Conservation (phyloP, 2,113 vertebrate species). For the Phodopus roborovskii region DNA sequence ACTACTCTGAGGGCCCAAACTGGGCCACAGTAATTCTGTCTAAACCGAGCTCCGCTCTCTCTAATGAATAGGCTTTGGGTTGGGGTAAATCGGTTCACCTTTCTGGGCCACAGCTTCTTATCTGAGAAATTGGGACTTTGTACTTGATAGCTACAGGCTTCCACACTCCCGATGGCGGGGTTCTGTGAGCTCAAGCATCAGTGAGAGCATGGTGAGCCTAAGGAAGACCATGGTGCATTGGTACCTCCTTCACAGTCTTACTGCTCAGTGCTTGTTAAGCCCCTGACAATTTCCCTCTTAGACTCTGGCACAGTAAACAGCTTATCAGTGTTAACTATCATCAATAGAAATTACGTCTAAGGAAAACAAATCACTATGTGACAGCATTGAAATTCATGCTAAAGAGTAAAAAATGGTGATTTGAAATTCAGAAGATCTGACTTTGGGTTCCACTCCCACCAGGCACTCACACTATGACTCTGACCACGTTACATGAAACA, state of each 20-base stretch:
- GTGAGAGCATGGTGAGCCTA: neutral
- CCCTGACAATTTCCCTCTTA: neutral
- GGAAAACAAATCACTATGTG: conserved; percentile 1
- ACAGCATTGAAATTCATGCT: neutral
- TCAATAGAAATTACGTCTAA: neutral
- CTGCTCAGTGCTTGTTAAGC: neutral
- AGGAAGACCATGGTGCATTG: neutral
- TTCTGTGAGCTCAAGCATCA: neutral
- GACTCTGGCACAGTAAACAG: neutral
- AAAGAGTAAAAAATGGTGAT: neutral
- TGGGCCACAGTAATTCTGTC: neutral
- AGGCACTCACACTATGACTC: neutral
- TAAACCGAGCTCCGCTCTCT: conserved; percentile 15
- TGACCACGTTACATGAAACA: neutral
- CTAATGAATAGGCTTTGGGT: neutral
- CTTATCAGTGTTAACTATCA: neutral
- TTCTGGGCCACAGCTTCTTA: conserved; percentile 35
- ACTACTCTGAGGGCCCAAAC: neutral
- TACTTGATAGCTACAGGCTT: neutral
- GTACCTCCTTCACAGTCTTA: neutral
- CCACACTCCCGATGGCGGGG: neutral
- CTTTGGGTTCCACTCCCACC: neutral
- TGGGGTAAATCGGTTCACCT: conserved; percentile 17
- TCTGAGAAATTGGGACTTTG: conserved; percentile 20
- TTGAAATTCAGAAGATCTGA: neutral